Base-by-base conservation (phyloP, 2,888 invertebrate species). In the Folsomia candida region DNA sequence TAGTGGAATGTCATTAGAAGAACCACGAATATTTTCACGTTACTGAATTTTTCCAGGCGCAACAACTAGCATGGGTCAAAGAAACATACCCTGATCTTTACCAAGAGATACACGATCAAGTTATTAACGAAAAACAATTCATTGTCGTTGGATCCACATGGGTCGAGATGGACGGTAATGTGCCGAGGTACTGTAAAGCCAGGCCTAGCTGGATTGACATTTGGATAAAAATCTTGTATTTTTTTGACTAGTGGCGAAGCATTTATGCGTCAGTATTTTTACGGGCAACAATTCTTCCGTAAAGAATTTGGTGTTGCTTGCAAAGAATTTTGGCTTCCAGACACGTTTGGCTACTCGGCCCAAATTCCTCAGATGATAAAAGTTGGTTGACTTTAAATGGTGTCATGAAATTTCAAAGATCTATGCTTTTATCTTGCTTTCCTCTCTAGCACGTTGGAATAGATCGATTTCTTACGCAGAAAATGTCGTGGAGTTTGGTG, bases 311-410 rank as follows among this genome's bases (percentile, higher is more conserved):
- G 83, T 9, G 69, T 81, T 14, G 78, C 76, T 6, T 85, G 85
- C 74, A 82, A 82, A 74, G 85, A 85, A 82, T 85, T 86, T 75
- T 86, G 86, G 70, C 80, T 86, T 37, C 86, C 86, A 0, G 86
- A 86, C 75, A 86, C 86, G 1, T 86, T 86, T 81, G 86, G 86
- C 9, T 86, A 86, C 79, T 84, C 85, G 1, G 84, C 83, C 6
- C 86, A 86, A 80, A 81, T 86, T 67, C 86, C 86, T 1, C 86
- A 86, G 80, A 84, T 86, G 68, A 82, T 85, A 80, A 81, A 74
- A 64, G 82, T 82, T 74, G 68, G 72, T 26, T 47, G 9, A 18
- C 47, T n/a, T n/a, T n/a, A n/a, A n/a, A 65, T 24, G n/a, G 54
- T n/a, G 25, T 22, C n/a, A n/a, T n/a, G n/a, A n/a, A n/a, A n/a